Conservation (phyloP, 2,113 vertebrate genomes). For the Pampusana beccarii region DNA sequence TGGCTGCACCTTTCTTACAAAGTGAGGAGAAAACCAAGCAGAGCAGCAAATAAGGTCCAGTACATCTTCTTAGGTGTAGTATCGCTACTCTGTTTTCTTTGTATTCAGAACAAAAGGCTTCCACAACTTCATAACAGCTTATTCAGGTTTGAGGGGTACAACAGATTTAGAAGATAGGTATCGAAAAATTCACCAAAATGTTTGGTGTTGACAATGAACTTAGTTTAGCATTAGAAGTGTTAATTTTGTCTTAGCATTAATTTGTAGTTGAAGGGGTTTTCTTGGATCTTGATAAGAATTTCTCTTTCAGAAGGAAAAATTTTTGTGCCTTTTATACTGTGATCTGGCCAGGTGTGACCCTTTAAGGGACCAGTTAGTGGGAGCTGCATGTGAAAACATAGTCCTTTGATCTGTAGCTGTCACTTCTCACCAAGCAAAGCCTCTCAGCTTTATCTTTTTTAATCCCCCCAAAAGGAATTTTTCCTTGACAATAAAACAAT, state of each 20-base stretch:
- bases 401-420: constrained; percentile 40
- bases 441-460: constrained; percentile 44
- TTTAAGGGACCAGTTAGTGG: not conserved
- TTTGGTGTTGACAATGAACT: not conserved
- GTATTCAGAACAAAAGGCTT: not conserved
- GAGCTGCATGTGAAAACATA: not conserved
- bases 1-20: not conserved
- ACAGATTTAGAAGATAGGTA: not conserved
- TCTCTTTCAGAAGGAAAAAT: not conserved
- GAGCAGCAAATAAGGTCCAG: not conserved
- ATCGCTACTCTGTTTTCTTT: not conserved
- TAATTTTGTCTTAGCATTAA: not conserved
- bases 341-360: not conserved
- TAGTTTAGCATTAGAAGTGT: not conserved
- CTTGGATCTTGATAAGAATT: not conserved
- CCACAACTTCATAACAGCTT: not conserved
- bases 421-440: constrained; percentile 31
- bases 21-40: not conserved
- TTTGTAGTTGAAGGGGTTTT: not conserved
- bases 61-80: accelerated
- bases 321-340: not conserved
- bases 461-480: constrained; percentile 30
- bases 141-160: not conserved
- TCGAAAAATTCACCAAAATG: not conserved
- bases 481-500: not conserved